These are phyloP conservation scores for Leptinotarsa lineolata DNA, from an alignment of 1,140 invertebrate species.

Conservation along the genomic window DNA sequence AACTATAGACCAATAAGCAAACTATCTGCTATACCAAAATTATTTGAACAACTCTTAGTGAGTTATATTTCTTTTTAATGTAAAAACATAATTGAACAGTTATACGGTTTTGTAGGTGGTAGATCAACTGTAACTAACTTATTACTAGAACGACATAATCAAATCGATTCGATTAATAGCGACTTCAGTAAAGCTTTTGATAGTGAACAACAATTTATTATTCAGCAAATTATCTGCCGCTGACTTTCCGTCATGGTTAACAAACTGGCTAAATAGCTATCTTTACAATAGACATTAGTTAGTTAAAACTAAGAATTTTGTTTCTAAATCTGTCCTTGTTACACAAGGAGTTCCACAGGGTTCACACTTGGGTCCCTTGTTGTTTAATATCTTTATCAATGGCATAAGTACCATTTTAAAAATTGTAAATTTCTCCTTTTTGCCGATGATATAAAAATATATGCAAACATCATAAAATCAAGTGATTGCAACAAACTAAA, in stretches of 20 bases:
- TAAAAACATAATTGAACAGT: too few species aligned
- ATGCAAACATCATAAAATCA: constrained; percentile 6
- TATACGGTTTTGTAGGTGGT: too few species aligned
- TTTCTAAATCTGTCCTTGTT: constrained; percentile 1
- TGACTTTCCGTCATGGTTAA: constrained; percentile 14
- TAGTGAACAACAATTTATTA: constrained; percentile 12
- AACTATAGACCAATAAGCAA: too few species aligned
- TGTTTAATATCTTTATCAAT: constrained; percentile 18
- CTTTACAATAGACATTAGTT: constrained; percentile 10
- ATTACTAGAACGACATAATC: too few species aligned
- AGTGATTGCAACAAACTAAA: not conserved
- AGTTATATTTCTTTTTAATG: too few species aligned
- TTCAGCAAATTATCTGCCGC: constrained; percentile 11
- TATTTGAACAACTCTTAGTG: too few species aligned
- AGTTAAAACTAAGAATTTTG: too few species aligned
- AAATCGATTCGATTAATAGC: too few species aligned
- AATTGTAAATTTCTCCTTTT: constrained; percentile 17
- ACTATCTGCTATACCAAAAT: too few species aligned
- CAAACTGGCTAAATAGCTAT: constrained; percentile 13
- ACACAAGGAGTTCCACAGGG: constrained; percentile 11
- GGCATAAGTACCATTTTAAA: not conserved
- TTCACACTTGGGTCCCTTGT: constrained; percentile 14
- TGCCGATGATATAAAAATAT: constrained; percentile 9
- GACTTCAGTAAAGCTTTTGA: too few species aligned
- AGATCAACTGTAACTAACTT: too few species aligned